Base-by-base conservation (phyloP, 2,888 invertebrate genomes). In the Ametastegia equiseti region DNA sequence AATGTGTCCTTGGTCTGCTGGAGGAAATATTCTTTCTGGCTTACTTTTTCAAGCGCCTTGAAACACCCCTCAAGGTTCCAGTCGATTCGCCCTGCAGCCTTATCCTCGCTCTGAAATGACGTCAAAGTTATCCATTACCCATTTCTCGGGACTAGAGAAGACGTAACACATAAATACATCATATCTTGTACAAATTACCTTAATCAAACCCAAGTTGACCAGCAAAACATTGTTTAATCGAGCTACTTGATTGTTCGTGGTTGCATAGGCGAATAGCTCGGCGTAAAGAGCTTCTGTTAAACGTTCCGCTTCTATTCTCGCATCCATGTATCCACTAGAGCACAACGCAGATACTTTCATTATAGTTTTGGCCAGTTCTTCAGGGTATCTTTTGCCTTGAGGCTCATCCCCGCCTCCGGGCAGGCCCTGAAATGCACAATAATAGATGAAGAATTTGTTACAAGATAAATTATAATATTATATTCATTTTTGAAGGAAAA, bases 161-260 rank as follows among this genome's bases (percentile, higher is more conserved):
- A n/a, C n/a, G n/a, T n/a, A n/a, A n/a, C n/a, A n/a, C n/a, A 57
- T 45, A 47, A 30, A 23, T 67, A 6, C 0, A 36, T 36, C 1
- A 30, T 13, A 1, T 23, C 9, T 60, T 47, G 19, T 57, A 47
- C 69, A 9, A 85, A 87, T 87, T 91, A 96, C 96, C 94, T 97
- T 97, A 57, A 97, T 94, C 3, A 97, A 92, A 0, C 95, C 95
- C 15, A 96, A 90, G 75, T 94, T 94, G 0, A 95, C 93, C 27
- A 97, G 92, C 85, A 96, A 89, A 5, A 93, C 90, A 88, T 97
- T 96, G 45, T 95, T 94, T 5, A 95, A 91, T 23, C 93, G 85
- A 84, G 95, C 93, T 6, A 93, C 88, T 83, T 93, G 91, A 33
- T 93, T 91, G 57, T 93, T 90, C 81, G 85, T 87, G 13, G 93